phyloP scores from a whole-genome alignment of 2,797 vertebrate genomes.

The Tympanoctomys barrerae region DNA sequence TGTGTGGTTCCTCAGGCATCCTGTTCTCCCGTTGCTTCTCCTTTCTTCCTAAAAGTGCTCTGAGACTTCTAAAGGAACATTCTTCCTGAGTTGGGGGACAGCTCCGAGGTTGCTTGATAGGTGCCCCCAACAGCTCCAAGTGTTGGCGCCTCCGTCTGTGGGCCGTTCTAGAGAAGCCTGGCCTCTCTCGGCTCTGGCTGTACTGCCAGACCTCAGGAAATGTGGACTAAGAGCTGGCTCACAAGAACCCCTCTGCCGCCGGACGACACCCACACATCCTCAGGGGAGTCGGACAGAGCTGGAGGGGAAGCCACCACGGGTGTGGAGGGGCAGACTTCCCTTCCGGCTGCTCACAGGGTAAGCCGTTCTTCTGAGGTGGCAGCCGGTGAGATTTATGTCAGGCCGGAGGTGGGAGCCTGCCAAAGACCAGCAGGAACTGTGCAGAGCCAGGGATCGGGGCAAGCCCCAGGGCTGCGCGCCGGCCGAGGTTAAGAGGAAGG shows the following conservation, averaged over 20 bases:
- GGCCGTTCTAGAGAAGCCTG: not conserved
- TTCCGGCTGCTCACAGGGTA: not conserved
- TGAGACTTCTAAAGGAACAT: no score
- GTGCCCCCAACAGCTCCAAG: no score
- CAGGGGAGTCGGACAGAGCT: not conserved
- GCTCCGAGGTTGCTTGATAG: not conserved
- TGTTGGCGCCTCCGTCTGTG: rapidly evolving
- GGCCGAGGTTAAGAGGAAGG: not conserved
- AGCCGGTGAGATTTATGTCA: not conserved
- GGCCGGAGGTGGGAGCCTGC: not conserved
- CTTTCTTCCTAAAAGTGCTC: not conserved
- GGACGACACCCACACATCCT: rapidly evolving
- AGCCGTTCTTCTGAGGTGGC: not conserved
- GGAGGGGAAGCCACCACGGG: not conserved
- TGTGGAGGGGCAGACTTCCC: not conserved
- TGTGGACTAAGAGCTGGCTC: no score
- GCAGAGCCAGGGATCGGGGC: not conserved
- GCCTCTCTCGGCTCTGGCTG: not conserved
- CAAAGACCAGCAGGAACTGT: not conserved
- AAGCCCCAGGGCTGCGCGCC: not conserved
- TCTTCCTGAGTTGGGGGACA: no score
- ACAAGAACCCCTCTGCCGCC: not conserved
- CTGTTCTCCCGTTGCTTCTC: not conserved
- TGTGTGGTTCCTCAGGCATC: not conserved
- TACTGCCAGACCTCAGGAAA: not conserved